Conservation (phyloP, 2,797 vertebrate genomes). For the Moxostoma hubbsi region DNA sequence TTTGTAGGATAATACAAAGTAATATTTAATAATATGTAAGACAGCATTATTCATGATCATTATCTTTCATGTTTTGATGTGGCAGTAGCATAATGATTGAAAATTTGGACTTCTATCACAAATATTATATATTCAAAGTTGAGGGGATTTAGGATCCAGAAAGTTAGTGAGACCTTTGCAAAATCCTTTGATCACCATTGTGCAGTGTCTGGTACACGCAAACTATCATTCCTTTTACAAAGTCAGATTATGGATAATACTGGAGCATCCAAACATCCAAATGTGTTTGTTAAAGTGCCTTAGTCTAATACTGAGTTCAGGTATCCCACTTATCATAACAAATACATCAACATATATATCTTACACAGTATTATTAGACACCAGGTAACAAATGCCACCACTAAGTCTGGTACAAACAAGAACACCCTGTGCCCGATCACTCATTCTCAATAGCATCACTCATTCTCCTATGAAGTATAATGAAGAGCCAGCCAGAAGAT, state of each 20-base stretch:
- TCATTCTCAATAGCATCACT: constrained; percentile 33
- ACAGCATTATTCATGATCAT: no score
- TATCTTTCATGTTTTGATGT: no score
- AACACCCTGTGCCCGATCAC: constrained; percentile 45
- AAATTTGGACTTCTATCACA: no score
- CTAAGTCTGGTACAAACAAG: constrained; percentile 33
- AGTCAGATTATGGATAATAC: background rate
- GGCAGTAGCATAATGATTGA: no score
- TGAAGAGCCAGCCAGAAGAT: constrained; percentile 40
- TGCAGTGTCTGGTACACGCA: no score
- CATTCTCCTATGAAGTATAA: constrained; percentile 26
- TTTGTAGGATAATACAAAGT: no score
- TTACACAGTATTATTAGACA: background rate
- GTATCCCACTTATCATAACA: background rate
- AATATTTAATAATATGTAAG: no score
- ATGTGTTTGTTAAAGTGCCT: background rate
- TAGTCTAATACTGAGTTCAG: background rate
- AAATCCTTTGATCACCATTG: no score
- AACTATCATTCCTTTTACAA: no score
- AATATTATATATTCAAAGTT: no score
- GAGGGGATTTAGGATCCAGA: no score
- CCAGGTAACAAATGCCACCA: constrained; percentile 13
- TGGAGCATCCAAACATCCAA: background rate
- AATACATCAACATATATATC: background rate
- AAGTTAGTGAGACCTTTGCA: no score